phyloP scores from a whole-genome alignment of 2,113 vertebrate species.

The Pungitius pungitius region DNA sequence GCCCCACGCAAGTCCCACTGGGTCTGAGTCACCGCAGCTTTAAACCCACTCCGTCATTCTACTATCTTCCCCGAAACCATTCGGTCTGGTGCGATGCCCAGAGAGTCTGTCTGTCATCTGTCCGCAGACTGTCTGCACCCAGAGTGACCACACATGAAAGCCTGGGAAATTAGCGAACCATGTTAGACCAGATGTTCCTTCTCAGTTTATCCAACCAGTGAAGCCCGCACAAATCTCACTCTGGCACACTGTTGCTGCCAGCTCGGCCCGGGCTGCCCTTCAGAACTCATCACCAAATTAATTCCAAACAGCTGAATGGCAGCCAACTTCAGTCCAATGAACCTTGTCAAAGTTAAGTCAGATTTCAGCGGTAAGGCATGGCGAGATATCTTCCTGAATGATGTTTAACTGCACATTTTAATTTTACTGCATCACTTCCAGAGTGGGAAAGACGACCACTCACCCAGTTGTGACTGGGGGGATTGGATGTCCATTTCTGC shows the following conservation, averaged over 20 bases:
- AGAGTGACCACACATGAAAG: slow-evolving; percentile 64
- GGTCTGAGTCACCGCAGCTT: slow-evolving; percentile 54
- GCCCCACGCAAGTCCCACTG: slow-evolving; percentile 43
- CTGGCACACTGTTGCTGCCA: slow-evolving; percentile 17
- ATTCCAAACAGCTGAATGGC: slow-evolving; percentile 24
- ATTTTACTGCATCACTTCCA: slow-evolving; percentile 21
- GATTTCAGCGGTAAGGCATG: slow-evolving; percentile 31
- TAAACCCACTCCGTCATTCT: slow-evolving; percentile 44
- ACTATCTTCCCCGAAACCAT: slow-evolving; percentile 44
- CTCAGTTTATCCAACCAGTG: slow-evolving; percentile 34
- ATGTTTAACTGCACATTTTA: not conserved
- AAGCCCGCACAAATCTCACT: slow-evolving; percentile 37
- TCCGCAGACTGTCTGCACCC: slow-evolving; percentile 54
- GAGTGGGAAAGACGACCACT: slow-evolving; percentile 44
- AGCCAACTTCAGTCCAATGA: slow-evolving; percentile 28
- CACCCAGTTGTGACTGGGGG: slow-evolving; percentile 81
- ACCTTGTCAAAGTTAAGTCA: slow-evolving; percentile 40
- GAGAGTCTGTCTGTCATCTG: slow-evolving; percentile 50
- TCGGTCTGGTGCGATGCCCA: slow-evolving; percentile 43
- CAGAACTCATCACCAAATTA: slow-evolving; percentile 39
- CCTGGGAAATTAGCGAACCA: slow-evolving; percentile 27
- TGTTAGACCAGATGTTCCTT: slow-evolving; percentile 66
- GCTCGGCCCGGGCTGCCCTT: slow-evolving; percentile 32
- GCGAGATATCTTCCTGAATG: slow-evolving; percentile 6
- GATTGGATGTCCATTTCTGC: slow-evolving; percentile 80